A percentile compares a stretch with the other conserved stretches of the same genome.
These are phyloP conservation scores for Pachyramphus minor DNA, from an alignment of 2,113 vertebrate species.

Conservation along the genomic window DNA sequence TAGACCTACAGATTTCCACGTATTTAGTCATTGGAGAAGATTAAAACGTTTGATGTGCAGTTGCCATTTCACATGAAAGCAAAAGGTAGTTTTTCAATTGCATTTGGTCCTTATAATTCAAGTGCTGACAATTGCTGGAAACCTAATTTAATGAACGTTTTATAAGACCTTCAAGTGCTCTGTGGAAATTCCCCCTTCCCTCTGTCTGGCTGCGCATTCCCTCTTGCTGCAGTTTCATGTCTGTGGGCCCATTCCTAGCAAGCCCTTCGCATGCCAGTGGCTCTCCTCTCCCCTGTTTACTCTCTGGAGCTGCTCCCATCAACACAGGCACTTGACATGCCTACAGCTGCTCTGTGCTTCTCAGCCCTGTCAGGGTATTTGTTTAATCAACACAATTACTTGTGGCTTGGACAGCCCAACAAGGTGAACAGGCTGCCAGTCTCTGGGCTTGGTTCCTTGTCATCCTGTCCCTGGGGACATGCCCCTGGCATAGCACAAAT, in stretches of 20 bases:
- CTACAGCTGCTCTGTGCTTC: neutral
- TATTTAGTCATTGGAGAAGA: constrained; percentile 36
- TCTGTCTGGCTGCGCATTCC: neutral
- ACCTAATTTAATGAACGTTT: constrained; percentile 30
- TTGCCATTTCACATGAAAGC: constrained; percentile 52
- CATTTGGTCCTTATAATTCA: constrained; percentile 31
- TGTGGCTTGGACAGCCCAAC: neutral
- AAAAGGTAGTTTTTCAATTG: constrained; percentile 41
- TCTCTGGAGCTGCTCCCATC: constrained; percentile 24
- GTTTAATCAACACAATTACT: neutral
- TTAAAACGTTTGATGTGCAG: constrained; percentile 54
- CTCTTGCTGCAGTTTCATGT: neutral
- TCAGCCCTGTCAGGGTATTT: neutral
- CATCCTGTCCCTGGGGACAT: neutral
- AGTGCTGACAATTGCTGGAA: neutral
- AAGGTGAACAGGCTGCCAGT: neutral
- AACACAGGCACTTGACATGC: neutral
- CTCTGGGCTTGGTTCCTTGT: neutral
- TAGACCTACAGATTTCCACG: constrained; percentile 49
- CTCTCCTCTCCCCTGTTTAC: constrained; percentile 2
- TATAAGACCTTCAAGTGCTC: neutral
- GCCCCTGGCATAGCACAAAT: neutral
- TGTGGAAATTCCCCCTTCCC: constrained; percentile 29
- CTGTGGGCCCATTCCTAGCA: neutral
- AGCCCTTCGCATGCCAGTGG: constrained; percentile 3